phyloP scores from a whole-genome alignment of 2,113 vertebrate species.

The Azemiops feae region DNA sequence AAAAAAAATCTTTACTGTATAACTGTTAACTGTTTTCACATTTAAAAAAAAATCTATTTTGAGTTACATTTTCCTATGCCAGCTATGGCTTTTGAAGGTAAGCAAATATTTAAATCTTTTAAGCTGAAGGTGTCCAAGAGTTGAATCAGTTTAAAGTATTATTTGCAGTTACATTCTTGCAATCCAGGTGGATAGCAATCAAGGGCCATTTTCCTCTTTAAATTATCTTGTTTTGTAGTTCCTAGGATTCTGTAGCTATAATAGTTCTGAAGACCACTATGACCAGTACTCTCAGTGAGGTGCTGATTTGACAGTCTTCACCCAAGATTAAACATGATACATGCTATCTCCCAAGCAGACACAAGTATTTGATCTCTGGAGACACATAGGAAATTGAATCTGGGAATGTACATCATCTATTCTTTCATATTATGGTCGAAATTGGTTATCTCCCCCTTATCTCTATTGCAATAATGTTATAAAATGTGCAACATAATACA shows the following conservation, averaged over 20 bases:
- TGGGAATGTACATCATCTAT: neutral
- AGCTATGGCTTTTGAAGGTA: neutral
- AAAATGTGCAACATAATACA: neutral
- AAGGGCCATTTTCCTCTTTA: neutral
- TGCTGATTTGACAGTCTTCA: slow-evolving; percentile 48
- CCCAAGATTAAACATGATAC: slow-evolving; percentile 36
- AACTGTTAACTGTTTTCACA: neutral
- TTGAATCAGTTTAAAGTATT: neutral
- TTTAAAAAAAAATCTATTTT: neutral
- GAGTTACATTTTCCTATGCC: neutral
- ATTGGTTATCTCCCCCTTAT: neutral
- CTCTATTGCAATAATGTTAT: neutral
- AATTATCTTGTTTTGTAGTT: slow-evolving; percentile 7
- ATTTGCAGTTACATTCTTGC: neutral
- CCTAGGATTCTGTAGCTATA: slow-evolving; percentile 25
- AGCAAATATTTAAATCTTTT: neutral
- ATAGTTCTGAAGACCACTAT: slow-evolving; percentile 37
- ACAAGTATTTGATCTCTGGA: neutral
- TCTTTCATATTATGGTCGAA: neutral
- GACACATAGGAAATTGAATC: neutral
- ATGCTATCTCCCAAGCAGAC: slow-evolving; percentile 2
- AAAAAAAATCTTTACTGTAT: neutral
- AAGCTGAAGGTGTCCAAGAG: neutral
- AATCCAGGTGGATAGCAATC: neutral
- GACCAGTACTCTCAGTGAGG: slow-evolving; percentile 40